Evolutionary conservation across 1,140 invertebrate species (phyloP).

Genomic region (Euglossa dilemma): DNA sequence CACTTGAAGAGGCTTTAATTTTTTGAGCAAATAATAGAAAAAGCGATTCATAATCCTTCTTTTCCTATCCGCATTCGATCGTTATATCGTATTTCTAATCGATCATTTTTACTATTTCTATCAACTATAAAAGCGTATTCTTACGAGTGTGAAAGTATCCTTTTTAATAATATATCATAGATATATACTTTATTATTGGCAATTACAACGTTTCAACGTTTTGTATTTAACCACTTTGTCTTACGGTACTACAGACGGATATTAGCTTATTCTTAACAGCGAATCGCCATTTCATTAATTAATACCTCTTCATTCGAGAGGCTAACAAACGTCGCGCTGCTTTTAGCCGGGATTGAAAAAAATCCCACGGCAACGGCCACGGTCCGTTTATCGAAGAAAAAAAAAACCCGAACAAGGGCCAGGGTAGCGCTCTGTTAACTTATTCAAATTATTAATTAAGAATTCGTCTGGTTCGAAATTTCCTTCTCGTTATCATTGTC

Average conservation of each 20-base stretch:
- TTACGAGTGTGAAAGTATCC: background rate
- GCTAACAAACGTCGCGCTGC: background rate
- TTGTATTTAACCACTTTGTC: background rate
- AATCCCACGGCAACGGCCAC: background rate
- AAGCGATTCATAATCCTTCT: background rate
- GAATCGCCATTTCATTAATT: constrained; percentile 36
- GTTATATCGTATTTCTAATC: background rate
- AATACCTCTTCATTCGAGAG: constrained; percentile 14
- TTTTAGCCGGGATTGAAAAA: constrained; percentile 17
- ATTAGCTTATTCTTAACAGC: background rate
- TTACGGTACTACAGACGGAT: background rate
- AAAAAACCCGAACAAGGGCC: background rate
- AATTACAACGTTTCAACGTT: background rate
- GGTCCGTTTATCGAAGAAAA: background rate
- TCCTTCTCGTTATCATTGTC: background rate
- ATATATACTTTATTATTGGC: no score
- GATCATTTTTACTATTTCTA: background rate
- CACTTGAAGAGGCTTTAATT: background rate
- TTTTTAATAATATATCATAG: background rate
- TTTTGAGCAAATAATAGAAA: background rate
- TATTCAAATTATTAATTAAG: constrained; percentile 28
- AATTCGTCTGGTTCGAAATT: background rate
- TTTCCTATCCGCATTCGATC: background rate
- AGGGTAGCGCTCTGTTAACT: background rate
- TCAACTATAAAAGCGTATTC: background rate